Evolutionary conservation across 2,113 vertebrate genomes (phyloP), one percentile per base, ranked within the genome.

Genomic region (Cavia aperea): DNA sequence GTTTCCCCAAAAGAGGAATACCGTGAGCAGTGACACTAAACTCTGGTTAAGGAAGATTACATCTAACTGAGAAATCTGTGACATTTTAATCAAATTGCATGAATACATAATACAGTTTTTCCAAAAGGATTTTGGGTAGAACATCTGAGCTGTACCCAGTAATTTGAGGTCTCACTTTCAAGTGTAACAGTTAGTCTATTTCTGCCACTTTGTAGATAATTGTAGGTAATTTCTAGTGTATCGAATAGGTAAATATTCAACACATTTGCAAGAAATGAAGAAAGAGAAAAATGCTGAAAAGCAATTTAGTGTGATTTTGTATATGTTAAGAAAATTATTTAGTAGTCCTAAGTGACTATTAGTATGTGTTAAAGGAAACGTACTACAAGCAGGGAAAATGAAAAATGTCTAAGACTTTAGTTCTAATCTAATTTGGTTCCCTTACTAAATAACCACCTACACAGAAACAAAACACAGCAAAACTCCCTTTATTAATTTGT

Each of bases 31-130:
- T 68, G 79, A 43, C 33, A 81, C 43, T 58, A 70, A 75, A 83
- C 9, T 75, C 49, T 93, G 31, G 7, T 23, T 49, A 78, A 85
- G 18, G 8, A 73, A 89, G 14, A 56, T 78, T 19, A 54, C 5
- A 39, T 84, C 33, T 18, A 91, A 85, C 13, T 18, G 39, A 89
- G 82, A 75, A 19, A 0, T 43, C 3, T 84, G 19, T 4, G 14
- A 24, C 81, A 31, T 18, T 46, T 89, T 89, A 75, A 29, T 95
- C 33, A 94, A 89, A 81, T 62, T 81, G 23, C 26, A 66, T 77
- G 60, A 81, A 77, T 23, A 72, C 3, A 72, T 2, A 81, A 16
- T 26, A 39, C 5, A 8, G 66, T 39, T 9, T 54, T 79, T 58
- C 82, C 16, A 81, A 43, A 78, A 78, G 31, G 10, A 51, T 75